Base-by-base conservation (phyloP, 2,888 invertebrate genomes). In the Drosophila barbarae region DNA sequence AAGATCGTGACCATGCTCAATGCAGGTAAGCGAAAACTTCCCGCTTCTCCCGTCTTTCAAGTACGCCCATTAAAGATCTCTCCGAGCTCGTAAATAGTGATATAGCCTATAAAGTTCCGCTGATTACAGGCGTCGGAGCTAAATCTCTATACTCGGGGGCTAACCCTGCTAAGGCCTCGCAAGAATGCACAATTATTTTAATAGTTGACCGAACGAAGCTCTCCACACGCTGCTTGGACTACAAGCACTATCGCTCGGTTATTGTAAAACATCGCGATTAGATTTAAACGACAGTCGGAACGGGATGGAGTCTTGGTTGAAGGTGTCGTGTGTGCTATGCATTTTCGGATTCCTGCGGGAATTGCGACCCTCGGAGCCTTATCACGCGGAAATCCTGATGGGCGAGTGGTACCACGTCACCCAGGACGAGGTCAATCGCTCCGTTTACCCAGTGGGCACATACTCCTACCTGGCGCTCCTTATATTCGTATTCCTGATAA, bases 391-490 rank as follows among this genome's bases (percentile, higher is more conserved):
- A 84, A 96, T 93, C 86, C 89, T 96, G 36, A 90, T 93, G 15
- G 94, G 94, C 63, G 91, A 92, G 79, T 95, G 94, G 93, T 92
- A 94, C 81, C 94, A 96, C 88, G 91, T 96, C 44, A 95, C 95
- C 0, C 90, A 91, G 54, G 88, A 88, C 50, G 76, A 88, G 75
- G 88, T 89, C 54, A 86, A 79, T 47, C 72, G 80, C 1, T 92
- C 95, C 64, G 93, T 98, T 1, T 98, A 95, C 89, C 98, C 98
- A 2, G 91, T 92, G 30, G 95, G 94, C 77, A 97, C 96, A 0
- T 98, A 98, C 88, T 94, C 95, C 1, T 95, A 95, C 88, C 90
- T 97, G 77, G 91, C 92, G 0, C 93, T 94, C 44, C 90, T 95
- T 18, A 90, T 96, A 50, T 79, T 96, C 3, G 93, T 96, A 8